Percentiles rank a stretch among this genome's conserved stretches.
Conservation (phyloP, 2,797 vertebrate species). For the Chiroxiphia lanceolata region DNA sequence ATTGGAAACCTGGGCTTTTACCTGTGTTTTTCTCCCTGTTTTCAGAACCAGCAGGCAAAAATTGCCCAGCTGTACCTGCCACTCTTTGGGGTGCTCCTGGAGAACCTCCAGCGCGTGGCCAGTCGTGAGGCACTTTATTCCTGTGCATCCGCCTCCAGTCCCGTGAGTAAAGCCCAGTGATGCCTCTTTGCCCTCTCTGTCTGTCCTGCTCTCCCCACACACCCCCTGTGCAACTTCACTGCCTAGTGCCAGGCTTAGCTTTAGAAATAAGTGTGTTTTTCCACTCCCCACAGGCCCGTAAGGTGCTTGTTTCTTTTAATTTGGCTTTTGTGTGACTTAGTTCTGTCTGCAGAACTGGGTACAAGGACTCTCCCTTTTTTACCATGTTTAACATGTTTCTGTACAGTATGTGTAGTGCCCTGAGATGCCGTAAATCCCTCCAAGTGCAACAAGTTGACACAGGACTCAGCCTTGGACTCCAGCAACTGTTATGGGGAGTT, state of each 20-base stretch:
- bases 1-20: background rate
- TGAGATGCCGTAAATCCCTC: background rate
- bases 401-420: accelerated
- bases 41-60: slow-evolving; percentile 93
- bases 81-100: slow-evolving; percentile 88
- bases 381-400: accelerated
- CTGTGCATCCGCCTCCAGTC: slow-evolving; percentile 63
- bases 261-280: background rate
- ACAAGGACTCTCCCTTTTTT: background rate
- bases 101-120: slow-evolving; percentile 88
- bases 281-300: accelerated
- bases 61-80: slow-evolving; percentile 94
- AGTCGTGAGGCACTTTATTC: slow-evolving; percentile 65
- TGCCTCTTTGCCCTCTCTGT: background rate
- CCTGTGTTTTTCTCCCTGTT: background rate
- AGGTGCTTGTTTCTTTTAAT: background rate
- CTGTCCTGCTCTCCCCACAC: background rate
- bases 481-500: background rate
- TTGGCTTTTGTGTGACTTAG: background rate
- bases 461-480: background rate
- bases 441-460: background rate
- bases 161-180: slow-evolving; percentile 67
- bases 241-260: background rate
- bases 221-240: background rate
- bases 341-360: background rate